Conservation (phyloP, 2,113 vertebrate species). For the Meleagris gallopavo region DNA sequence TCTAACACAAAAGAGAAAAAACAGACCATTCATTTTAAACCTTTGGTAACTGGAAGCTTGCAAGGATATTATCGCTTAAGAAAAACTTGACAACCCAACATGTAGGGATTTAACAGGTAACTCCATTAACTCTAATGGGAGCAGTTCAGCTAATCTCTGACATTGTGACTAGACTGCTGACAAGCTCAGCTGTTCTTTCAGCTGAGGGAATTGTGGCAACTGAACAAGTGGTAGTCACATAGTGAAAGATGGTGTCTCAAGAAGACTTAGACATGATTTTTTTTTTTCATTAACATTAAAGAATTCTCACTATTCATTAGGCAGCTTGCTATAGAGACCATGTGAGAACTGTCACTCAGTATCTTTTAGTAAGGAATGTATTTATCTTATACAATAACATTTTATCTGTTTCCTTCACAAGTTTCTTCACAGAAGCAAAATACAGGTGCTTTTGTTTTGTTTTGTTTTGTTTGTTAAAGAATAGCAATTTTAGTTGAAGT, state of each 20-base stretch:
- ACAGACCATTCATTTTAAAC: not conserved
- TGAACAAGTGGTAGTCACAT: not conserved
- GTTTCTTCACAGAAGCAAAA: not conserved
- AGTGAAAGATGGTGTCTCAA: not conserved
- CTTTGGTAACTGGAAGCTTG: slow-evolving; percentile 10
- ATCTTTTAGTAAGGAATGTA: not conserved
- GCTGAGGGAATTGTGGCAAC: slow-evolving; percentile 1
- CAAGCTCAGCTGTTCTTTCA: slow-evolving; percentile 18
- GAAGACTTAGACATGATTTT: not conserved
- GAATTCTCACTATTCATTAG: not conserved
- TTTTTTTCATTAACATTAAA: slow-evolving; percentile 47
- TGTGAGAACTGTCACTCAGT: not conserved
- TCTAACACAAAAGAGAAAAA: not conserved
- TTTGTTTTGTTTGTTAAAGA: not conserved
- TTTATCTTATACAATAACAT: not conserved
- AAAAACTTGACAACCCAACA: not conserved
- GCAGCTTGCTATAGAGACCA: not conserved
- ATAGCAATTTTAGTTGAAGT: not conserved
- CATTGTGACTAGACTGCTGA: slow-evolving; percentile 33
- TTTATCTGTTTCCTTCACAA: not conserved
- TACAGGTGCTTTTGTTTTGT: not conserved
- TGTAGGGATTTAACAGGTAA: slow-evolving; percentile 5
- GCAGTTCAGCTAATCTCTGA: slow-evolving; percentile 42
- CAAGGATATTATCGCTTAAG: not conserved
- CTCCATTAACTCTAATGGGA: slow-evolving; percentile 33